Percentiles rank a stretch among this genome's conserved stretches.
These are phyloP conservation scores for Scaptomyza tumidula DNA, from an alignment of 2,888 invertebrate species.

Conservation along the genomic window DNA sequence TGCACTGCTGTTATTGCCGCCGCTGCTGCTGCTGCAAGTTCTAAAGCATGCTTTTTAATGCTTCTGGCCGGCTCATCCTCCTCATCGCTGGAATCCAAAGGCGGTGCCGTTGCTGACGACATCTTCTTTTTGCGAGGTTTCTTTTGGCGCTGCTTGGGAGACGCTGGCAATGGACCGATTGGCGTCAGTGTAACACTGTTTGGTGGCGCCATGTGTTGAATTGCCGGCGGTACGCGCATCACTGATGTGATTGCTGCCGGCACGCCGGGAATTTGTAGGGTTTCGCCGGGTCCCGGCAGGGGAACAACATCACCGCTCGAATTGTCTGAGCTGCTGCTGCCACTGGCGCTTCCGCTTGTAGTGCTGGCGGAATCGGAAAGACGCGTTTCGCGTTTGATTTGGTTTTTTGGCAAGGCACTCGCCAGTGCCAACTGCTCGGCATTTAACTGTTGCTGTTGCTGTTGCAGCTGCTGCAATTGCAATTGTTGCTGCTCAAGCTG, in stretches of 20 bases:
- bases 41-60: slow-evolving; percentile 51
- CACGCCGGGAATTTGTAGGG: slow-evolving; percentile 78
- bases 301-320: slow-evolving; percentile 47
- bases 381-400: slow-evolving; percentile 81
- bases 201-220: slow-evolving; percentile 52
- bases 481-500: slow-evolving; percentile 45
- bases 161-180: slow-evolving; percentile 69
- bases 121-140: slow-evolving; percentile 77
- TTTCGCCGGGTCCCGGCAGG: slow-evolving; percentile 76
- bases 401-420: slow-evolving; percentile 75
- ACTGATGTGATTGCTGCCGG: slow-evolving; percentile 79
- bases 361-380: slow-evolving; percentile 57
- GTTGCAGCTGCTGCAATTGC: slow-evolving; percentile 40
- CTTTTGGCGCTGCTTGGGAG: slow-evolving; percentile 73
- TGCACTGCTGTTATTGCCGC: slow-evolving; percentile 27
- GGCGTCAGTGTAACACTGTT: slow-evolving; percentile 78
- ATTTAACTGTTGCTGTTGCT: slow-evolving; percentile 33
- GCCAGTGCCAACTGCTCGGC: slow-evolving; percentile 51
- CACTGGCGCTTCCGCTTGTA: slow-evolving; percentile 35
- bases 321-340: slow-evolving; percentile 77
- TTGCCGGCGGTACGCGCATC: slow-evolving; percentile 43
- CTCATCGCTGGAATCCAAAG: slow-evolving; percentile 80
- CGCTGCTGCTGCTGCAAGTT: slow-evolving; percentile 21
- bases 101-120: slow-evolving; percentile 50
- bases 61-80: slow-evolving; percentile 73